These are phyloP conservation scores for Chrysemys picta DNA, from an alignment of 2,113 vertebrate genomes.

Conservation along the genomic window DNA sequence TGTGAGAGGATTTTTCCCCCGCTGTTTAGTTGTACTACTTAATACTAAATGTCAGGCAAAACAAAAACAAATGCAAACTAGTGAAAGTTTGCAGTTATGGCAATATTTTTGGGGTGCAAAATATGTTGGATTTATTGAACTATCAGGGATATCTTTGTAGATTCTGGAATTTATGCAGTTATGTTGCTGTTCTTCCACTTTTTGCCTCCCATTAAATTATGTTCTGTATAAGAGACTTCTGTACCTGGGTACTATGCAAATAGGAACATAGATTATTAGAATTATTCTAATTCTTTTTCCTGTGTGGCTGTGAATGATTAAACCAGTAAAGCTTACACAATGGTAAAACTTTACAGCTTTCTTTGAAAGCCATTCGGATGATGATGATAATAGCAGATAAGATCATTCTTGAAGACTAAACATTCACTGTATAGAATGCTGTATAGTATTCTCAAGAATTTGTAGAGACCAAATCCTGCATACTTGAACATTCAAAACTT, in stretches of 20 bases:
- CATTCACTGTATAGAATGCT: not conserved
- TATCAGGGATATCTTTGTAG: not conserved
- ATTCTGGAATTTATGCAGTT: not conserved
- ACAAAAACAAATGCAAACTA: conserved; percentile 5
- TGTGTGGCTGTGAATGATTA: not conserved
- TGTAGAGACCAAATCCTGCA: not conserved
- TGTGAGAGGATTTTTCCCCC: conserved; percentile 11
- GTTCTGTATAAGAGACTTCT: not conserved
- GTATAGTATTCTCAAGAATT: not conserved
- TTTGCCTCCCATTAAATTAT: not conserved
- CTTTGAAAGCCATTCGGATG: not conserved
- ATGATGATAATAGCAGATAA: not conserved
- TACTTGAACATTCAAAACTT: not conserved
- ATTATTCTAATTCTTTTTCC: not conserved
- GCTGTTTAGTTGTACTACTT: conserved; percentile 35
- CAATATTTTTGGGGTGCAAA: conserved; percentile 12
- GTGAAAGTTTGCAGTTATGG: not conserved
- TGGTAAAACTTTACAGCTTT: not conserved
- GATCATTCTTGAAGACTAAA: not conserved
- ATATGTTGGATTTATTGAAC: conserved; percentile 42
- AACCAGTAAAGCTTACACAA: not conserved
- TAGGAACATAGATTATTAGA: not conserved
- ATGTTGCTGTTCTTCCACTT: not conserved
- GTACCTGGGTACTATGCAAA: not conserved
- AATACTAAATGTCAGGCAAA: conserved; percentile 13